These are phyloP conservation scores for Salpingus planirostris DNA, from an alignment of 2,888 invertebrate genomes.

Conservation along the genomic window DNA sequence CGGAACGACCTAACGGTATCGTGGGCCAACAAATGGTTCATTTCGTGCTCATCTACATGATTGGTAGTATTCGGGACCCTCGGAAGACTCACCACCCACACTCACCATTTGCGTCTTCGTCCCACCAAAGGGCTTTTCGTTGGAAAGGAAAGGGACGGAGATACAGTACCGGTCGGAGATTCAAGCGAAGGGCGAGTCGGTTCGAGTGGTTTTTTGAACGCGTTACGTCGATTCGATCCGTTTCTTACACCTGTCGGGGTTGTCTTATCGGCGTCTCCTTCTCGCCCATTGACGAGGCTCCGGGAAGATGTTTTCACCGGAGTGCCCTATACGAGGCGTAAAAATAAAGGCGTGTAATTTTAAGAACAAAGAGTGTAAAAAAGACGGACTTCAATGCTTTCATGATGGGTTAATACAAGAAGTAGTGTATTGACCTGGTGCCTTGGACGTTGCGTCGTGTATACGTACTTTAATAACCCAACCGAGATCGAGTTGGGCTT, in stretches of 20 bases:
- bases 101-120: neutral
- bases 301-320: too few relatives aligned
- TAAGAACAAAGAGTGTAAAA: neutral
- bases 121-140: neutral
- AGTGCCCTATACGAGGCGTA: too few relatives aligned
- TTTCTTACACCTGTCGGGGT: constrained; percentile 5
- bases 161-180: neutral
- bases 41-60: constrained; percentile 16
- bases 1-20: constrained; percentile 17
- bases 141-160: neutral
- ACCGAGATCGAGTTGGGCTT: neutral
- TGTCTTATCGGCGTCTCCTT: too few relatives aligned
- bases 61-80: constrained; percentile 12
- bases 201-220: constrained; percentile 2
- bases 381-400: neutral
- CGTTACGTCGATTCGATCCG: constrained; percentile 7
- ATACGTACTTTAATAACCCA: too few relatives aligned
- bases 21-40: constrained; percentile 16
- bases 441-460: too few relatives aligned
- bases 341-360: neutral
- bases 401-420: too few relatives aligned
- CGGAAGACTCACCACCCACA: constrained; percentile 1
- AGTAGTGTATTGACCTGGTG: neutral
- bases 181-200: constrained; percentile 1
- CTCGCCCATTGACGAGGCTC: too few relatives aligned